These are phyloP conservation scores for Hyposoter dolosus DNA, from an alignment of 2,888 invertebrate species.

Conservation along the genomic window DNA sequence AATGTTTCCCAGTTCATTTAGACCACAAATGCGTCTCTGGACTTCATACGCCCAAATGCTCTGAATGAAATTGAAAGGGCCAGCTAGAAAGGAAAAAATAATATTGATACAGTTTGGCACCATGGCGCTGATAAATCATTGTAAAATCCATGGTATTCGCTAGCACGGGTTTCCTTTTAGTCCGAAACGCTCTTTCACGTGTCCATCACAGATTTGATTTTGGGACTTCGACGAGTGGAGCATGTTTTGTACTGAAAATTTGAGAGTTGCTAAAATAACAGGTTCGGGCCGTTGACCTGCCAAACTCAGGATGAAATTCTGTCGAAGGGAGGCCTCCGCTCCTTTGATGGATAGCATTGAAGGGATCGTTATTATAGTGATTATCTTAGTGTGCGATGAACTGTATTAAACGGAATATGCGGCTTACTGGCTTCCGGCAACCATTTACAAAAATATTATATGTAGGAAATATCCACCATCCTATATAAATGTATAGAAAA, in stretches of 20 bases:
- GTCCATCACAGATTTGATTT: slow-evolving; percentile 35
- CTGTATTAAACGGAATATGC: slow-evolving; percentile 14
- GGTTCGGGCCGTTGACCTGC: slow-evolving; percentile 46
- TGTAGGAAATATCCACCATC: background rate
- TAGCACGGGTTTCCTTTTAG: slow-evolving; percentile 22
- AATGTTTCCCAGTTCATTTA: background rate
- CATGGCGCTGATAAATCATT: background rate
- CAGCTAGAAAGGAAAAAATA: background rate
- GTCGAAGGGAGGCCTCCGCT: slow-evolving; percentile 36
- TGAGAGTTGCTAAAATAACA: slow-evolving; percentile 35
- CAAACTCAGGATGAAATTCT: slow-evolving; percentile 45
- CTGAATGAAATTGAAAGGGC: background rate
- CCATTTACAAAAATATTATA: slow-evolving; percentile 30
- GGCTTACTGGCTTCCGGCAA: slow-evolving; percentile 24
- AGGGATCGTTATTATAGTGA: slow-evolving; percentile 37
- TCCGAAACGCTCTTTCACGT: slow-evolving; percentile 22
- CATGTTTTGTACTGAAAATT: slow-evolving; percentile 14
- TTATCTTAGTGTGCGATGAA: slow-evolving; percentile 26
- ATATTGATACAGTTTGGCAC: background rate
- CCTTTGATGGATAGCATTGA: slow-evolving; percentile 50
- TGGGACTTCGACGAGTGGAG: slow-evolving; percentile 8
- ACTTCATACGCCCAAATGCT: background rate
- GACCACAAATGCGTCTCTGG: background rate
- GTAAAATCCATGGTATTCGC: background rate
- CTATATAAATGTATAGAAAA: background rate